A percentile compares a stretch with the other conserved stretches of the same genome.
Conservation (phyloP, 2,888 invertebrate genomes). For the Agrotis ipsilon region DNA sequence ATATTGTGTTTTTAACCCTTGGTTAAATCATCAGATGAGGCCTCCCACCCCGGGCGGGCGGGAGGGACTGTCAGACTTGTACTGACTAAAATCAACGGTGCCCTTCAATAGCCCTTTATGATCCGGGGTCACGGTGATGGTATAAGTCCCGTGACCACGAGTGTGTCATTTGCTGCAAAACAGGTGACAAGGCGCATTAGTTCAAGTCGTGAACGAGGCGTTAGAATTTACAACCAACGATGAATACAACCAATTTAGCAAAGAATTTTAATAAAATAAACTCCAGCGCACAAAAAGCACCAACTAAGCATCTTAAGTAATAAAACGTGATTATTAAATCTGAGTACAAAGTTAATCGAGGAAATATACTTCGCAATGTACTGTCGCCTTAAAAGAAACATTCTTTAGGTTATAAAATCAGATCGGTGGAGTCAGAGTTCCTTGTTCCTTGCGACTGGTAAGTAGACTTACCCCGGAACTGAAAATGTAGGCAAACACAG, state of each 20-base stretch:
- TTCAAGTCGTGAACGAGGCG: neutral
- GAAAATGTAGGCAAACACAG: conserved; percentile 4
- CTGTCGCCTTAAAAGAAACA: conserved; percentile 41
- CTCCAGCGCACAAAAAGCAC: neutral
- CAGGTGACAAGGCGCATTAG: neutral
- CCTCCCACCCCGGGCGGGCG: too few relatives aligned
- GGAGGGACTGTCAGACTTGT: too few relatives aligned
- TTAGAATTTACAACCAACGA: neutral
- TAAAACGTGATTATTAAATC: conserved; percentile 46
- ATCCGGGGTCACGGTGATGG: too few relatives aligned
- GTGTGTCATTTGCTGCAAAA: neutral
- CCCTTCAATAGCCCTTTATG: too few relatives aligned
- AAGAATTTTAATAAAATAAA: conserved; percentile 22
- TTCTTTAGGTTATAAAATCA: conserved; percentile 62
- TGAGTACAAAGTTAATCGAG: conserved; percentile 25
- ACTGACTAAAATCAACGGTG: too few relatives aligned
- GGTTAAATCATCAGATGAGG: too few relatives aligned
- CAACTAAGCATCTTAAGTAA: conserved; percentile 26
- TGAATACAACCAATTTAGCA: conserved; percentile 6
- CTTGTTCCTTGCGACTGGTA: conserved; percentile 38
- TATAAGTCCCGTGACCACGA: too few relatives aligned
- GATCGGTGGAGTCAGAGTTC: conserved; percentile 44
- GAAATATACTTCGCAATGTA: conserved; percentile 19
- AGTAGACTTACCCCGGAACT: conserved; percentile 48
- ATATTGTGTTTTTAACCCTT: too few relatives aligned